Conservation (phyloP, 2,113 vertebrate genomes). For the Sander vitreus region DNA sequence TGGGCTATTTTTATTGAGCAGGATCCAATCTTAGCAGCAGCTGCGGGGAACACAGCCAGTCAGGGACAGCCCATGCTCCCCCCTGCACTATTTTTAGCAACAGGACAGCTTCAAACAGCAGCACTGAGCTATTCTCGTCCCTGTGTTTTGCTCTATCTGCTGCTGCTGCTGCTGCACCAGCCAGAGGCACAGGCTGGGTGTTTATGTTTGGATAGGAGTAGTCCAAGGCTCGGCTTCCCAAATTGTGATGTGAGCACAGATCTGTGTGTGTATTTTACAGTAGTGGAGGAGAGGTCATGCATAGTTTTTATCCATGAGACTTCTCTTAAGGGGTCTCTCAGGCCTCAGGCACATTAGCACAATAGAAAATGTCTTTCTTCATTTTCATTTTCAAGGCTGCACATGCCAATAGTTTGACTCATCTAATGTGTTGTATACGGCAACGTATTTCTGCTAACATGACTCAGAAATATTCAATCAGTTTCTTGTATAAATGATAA, state of each 20-base stretch:
- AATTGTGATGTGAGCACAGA: conserved; percentile 11
- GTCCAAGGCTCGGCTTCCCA: conserved; percentile 4
- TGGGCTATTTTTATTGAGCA: conserved; percentile 81
- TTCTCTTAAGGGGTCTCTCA: not conserved
- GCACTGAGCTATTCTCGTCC: conserved; percentile 79
- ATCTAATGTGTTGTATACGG: not conserved
- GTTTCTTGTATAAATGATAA: not conserved
- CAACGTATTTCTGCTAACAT: not conserved
- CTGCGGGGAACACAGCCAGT: conserved; percentile 73
- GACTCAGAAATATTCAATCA: not conserved
- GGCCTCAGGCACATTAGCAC: not conserved
- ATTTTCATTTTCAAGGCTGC: conserved; percentile 7
- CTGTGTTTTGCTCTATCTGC: conserved; percentile 27
- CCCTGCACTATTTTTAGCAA: conserved; percentile 82
- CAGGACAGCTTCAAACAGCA: conserved; percentile 70
- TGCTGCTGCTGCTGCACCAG: conserved; percentile 50
- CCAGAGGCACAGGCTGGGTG: conserved; percentile 4
- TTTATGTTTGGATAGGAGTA: conserved; percentile 27
- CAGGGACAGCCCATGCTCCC: conserved; percentile 78
- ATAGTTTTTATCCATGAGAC: conserved; percentile 17
- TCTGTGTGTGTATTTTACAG: conserved; percentile 28
- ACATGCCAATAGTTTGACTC: not conserved
- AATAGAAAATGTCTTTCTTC: not conserved
- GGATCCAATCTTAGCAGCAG: conserved; percentile 83
- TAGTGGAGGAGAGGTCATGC: conserved; percentile 23